Base-by-base conservation (phyloP, 1,140 invertebrate genomes). In the Phymorhynchus buccinoides region DNA sequence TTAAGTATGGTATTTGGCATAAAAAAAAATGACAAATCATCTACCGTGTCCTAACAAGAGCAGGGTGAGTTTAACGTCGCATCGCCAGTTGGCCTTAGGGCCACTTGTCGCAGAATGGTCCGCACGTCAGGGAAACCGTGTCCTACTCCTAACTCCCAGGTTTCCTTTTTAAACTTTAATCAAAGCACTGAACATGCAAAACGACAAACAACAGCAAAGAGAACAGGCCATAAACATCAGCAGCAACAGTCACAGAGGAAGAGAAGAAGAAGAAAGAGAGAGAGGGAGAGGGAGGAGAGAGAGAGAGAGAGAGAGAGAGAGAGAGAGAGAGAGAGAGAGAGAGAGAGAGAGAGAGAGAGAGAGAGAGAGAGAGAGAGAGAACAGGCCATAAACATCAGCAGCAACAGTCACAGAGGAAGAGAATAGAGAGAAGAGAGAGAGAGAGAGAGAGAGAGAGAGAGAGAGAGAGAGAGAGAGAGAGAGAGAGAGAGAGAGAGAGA, bases 171-270 rank as follows among this genome's bases (percentile, higher is more conserved):
- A n/a, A n/a, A n/a, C n/a, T n/a, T n/a, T n/a, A n/a, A n/a, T n/a
- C n/a, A n/a, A n/a, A n/a, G n/a, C n/a, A n/a, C n/a, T n/a, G n/a
- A n/a, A n/a, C n/a, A n/a, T n/a, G n/a, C n/a, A n/a, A n/a, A n/a
- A n/a, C n/a, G n/a, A n/a, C n/a, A n/a, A n/a, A n/a, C n/a, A n/a
- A n/a, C n/a, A n/a, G n/a, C n/a, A 56, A 18, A 78, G 32, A 44
- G 27, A 44, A 2, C 73, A 18, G 56, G 41, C 73, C 30, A 84
- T 41, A 77, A 22, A 78, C 44, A 75, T 68, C 56, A 73, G 35
- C 68, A 75, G 39, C 44, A 44, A 78, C 39, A 84, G n/a, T n/a
- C n/a, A n/a, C n/a, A n/a, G 44, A 62, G 73, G 78, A 52, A 79
- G 39, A 79, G n/a, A 79, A 30, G n/a, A 32, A 6, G 35, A 6